Evolutionary conservation across 2,888 invertebrate species (phyloP), one percentile per base, ranked within the genome.

Genomic region (Tachina grossa): DNA sequence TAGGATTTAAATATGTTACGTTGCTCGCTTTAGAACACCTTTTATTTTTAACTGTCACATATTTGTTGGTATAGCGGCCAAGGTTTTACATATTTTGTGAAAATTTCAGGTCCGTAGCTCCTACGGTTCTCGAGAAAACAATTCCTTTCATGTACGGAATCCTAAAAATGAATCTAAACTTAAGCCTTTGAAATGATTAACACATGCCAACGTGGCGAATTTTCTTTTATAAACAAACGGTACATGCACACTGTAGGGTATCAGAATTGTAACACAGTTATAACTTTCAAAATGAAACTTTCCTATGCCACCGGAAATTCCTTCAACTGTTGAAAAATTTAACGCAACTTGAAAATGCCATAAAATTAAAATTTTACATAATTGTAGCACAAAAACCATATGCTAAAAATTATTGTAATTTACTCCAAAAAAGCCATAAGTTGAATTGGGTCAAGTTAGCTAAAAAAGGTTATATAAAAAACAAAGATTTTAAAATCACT

Each of bases 401-500:
- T 69, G 51, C 55, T 63, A 16, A 55, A 31, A 13, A 22, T 39
- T 51, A 3, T 22, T 10, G 9, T 10, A 14, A 77, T 72, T 45
- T 31, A n/a, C 51, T 13, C 45, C 14, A 57, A n/a, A 65, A 55
- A 9, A 55, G 16, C 43, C 80, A 77, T 49, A 77, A 39, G 55
- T 53, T 77, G 22, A 85, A 75, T 65, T 82, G 31, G 82, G 85
- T 85, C 85, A 84, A 57, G 14, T n/a, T 59, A 51, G 31, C 22
- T 55, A 22, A 63, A 49, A 55, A 55, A 22, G 45, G 14, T 19
- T 49, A 22, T 22, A 22, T 0, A 57, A 57, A 59, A 76, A 61
- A 39, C 13, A 78, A 74, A 41, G 71, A 77, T 69, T 84, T 69
- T 84, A 65, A 78, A 85, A 85, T 85, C 75, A 53, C 16, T 79